Percentiles rank a stretch among this genome's conserved stretches.
Evolutionary conservation across 2,113 vertebrate species (phyloP).

Genomic region (Andinoacara biseriatus): DNA sequence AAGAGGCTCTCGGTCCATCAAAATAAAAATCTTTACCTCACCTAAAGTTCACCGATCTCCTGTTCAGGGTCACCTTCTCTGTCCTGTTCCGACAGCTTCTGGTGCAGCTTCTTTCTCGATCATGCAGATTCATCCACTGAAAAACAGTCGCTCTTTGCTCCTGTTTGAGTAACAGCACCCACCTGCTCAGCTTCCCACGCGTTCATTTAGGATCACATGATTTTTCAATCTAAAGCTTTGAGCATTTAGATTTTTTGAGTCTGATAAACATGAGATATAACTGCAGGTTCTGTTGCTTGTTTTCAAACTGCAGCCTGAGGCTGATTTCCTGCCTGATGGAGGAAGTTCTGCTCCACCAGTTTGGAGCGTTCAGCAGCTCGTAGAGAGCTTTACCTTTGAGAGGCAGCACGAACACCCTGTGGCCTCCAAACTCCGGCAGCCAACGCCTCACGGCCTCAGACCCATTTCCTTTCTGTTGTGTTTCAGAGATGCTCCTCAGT

Average conservation of each 20-base stretch:
- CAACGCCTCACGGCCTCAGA: not conserved
- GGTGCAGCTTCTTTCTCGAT: too few relatives aligned
- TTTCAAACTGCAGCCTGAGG: not conserved
- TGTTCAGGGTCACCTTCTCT: too few relatives aligned
- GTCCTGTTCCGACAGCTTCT: too few relatives aligned
- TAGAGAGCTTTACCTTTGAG: not conserved
- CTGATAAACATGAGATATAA: not conserved
- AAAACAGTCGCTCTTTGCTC: too few relatives aligned
- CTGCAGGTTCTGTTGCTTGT: not conserved
- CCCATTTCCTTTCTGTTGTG: not conserved
- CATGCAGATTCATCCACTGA: too few relatives aligned
- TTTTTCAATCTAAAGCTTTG: not conserved
- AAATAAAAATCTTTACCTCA: too few relatives aligned
- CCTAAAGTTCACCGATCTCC: too few relatives aligned
- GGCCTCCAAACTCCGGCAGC: not conserved
- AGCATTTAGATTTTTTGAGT: not conserved
- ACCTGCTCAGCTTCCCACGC: not conserved
- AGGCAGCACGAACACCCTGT: not conserved
- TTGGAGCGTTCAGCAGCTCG: not conserved
- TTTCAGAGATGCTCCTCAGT: not conserved
- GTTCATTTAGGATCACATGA: not conserved
- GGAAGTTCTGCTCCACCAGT: not conserved
- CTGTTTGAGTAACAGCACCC: too few relatives aligned
- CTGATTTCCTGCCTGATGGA: not conserved
- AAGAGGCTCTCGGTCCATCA: too few relatives aligned